Evolutionary conservation across 2,797 vertebrate genomes (phyloP), one percentile per base, ranked within the genome.

Genomic region (Alauda arvensis): DNA sequence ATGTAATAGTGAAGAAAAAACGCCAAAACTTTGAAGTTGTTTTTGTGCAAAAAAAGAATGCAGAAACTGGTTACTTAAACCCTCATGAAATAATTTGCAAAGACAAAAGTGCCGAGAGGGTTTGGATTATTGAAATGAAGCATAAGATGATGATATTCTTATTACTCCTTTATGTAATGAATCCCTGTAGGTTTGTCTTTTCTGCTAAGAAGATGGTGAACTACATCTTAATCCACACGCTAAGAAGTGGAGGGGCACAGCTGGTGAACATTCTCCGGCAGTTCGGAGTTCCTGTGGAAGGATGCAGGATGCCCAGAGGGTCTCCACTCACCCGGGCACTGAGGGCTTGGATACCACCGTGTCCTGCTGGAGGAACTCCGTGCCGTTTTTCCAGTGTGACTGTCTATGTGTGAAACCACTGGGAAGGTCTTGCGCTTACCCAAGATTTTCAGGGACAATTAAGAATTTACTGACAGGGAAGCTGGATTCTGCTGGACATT

Each of bases 261-360:
- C 23, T 3, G 53, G 24, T 7, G 3, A 10, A 10, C 0, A 4
- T 3, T 20, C 6, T 33, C 12, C 52, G 3, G 67, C 16, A 12
- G 33, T 18, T 31, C 0, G 0, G 20, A 16, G 46, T 0, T n/a
- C 45, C 40, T 9, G 31, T 2, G 0, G 25, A 21, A 43, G 13
- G 26, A 51, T 9, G 46, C 4, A 8, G 20, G 28, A 29, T 34
- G 45, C 29, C 29, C 14, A 11, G 31, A 10, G n/a, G 12, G 1
- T 23, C 39, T 33, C 9, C 63, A 1, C 7, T 14, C 10, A 5
- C n/a, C 23, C 0, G 0, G 9, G 16, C 19, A 6, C 48, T 24
- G 39, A 1, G 1, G 16, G 6, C 18, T 25, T 8, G 29, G 33
- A 4, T 57, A 14, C 39, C 52, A 17, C 29, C 1, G 0, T 0